Percentiles rank a stretch among this genome's conserved stretches.
These are phyloP conservation scores for Epizoanthus rinbou DNA, from an alignment of 92 coral and sea anemone genomes.

Conservation along the genomic window DNA sequence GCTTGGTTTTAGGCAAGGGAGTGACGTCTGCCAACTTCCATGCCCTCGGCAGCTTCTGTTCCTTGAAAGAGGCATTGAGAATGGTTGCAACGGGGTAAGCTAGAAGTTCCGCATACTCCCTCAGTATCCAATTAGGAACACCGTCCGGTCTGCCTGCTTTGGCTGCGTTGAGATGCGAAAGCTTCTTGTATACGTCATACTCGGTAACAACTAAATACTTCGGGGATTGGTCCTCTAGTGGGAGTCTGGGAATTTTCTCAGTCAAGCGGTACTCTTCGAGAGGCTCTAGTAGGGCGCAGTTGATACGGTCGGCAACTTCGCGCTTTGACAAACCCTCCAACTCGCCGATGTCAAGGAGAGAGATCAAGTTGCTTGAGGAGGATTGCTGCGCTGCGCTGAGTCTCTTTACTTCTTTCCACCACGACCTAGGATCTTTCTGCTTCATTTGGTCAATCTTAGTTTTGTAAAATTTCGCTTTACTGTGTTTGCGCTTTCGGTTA, in stretches of 20 bases:
- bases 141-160: conserved; percentile 47
- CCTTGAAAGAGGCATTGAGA: conserved; percentile 51
- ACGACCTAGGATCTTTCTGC: conserved; percentile 47
- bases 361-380: conserved; percentile 39
- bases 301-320: conserved; percentile 46
- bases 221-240: conserved; percentile 49
- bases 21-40: conserved; percentile 56
- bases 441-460: conserved; percentile 53
- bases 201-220: conserved; percentile 41
- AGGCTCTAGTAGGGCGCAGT: conserved; percentile 53
- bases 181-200: conserved; percentile 41
- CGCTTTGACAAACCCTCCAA: conserved; percentile 36
- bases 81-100: conserved; percentile 42
- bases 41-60: conserved; percentile 49
- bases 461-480: conserved; percentile 50
- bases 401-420: conserved; percentile 63
- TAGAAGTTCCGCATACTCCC: conserved; percentile 44
- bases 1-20: conserved; percentile 59
- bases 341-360: conserved; percentile 51
- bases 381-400: conserved; percentile 51
- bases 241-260: conserved; percentile 34
- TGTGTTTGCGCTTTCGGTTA: conserved; percentile 50
- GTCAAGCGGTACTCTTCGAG: conserved; percentile 47
- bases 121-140: conserved; percentile 44
- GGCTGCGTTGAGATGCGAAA: conserved; percentile 40